Evolutionary conservation across 2,113 vertebrate species (phyloP).

Genomic region (Puma concolor): DNA sequence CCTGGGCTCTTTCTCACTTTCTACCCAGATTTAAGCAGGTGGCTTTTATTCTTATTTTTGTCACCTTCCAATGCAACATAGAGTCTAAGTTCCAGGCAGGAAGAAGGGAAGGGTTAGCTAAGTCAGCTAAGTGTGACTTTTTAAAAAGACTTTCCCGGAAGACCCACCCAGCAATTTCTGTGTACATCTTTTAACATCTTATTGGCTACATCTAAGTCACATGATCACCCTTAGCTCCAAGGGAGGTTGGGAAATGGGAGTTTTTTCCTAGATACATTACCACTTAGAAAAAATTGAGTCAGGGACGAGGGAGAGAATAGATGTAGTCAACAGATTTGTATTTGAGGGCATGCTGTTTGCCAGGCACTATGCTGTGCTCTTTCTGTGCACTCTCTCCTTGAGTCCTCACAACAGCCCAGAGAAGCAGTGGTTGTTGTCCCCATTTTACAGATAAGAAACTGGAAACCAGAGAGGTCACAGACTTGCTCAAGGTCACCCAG

Average conservation of each 20-base stretch:
- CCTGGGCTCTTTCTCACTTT: not conserved
- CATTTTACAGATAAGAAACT: not conserved
- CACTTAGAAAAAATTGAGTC: not conserved
- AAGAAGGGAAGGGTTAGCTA: not conserved
- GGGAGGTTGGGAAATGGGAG: not conserved
- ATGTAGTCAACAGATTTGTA: not conserved
- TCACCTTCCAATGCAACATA: not conserved
- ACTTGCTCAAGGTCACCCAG: not conserved
- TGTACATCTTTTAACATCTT: not conserved
- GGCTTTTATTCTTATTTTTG: not conserved
- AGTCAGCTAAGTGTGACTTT: not conserved
- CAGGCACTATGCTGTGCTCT: not conserved
- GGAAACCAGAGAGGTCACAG: not conserved
- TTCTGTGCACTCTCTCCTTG: not conserved
- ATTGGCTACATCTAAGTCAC: not conserved
- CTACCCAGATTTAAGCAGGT: not conserved
- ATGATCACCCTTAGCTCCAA: not conserved
- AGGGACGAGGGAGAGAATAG: not conserved
- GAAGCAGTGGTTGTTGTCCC: not conserved
- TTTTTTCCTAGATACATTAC: not conserved
- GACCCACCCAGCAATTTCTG: not conserved
- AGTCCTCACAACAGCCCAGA: not conserved
- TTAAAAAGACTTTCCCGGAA: slow-evolving; percentile 1
- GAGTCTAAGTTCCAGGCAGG: not conserved
- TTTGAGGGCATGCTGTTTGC: not conserved